Evolutionary conservation across 2,113 vertebrate genomes (phyloP), one percentile per base, ranked within the genome.

Genomic region (Ranitomeya imitator): DNA sequence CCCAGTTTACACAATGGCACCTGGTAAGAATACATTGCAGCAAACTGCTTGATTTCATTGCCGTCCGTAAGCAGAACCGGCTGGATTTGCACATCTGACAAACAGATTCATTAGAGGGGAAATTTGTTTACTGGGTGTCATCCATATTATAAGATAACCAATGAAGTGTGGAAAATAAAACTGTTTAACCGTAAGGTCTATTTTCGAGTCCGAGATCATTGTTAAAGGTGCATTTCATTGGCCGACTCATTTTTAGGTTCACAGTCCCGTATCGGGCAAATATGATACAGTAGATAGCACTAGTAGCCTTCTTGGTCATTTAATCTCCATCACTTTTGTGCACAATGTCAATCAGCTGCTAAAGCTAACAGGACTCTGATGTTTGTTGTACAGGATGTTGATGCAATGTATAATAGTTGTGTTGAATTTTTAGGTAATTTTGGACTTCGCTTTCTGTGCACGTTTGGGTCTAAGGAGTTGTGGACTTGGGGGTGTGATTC

Each of bases 1-100:
- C 59, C 87, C 71, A 84, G 45, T 78, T 88, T 88, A 88, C 81
- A 74, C 57, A 84, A 16, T 78, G 57, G 71, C 87, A 88, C 87
- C 80, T 83, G 80, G 87, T 88, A 84, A 84, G n/a, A 83, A 83
- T 61, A 67, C 59, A 88, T 67, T 76, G 80, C 45, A 9, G 80
- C 57, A 77, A 52, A 76, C 67, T 52, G 55, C 69, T 83, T 83
- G 55, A 65, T 88, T 84, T 65, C 45, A 52, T 21, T 65, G 16
- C 8, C 52, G 16, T 52, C 67, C 23, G 21, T 51, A 16, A 79
- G 7, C 31, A 16, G 13, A 18, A 86, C 19, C 54, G 57, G 18
- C 69, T n/a, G 57, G 57, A 5, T 26, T 14, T 78, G 26, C 12
- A 31, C 45, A 84, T 23, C 19, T 61, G 79, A 79, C 51, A 79